Evolutionary conservation across 2,888 invertebrate genomes (phyloP).

Genomic region (Acrocyrtus sp.): DNA sequence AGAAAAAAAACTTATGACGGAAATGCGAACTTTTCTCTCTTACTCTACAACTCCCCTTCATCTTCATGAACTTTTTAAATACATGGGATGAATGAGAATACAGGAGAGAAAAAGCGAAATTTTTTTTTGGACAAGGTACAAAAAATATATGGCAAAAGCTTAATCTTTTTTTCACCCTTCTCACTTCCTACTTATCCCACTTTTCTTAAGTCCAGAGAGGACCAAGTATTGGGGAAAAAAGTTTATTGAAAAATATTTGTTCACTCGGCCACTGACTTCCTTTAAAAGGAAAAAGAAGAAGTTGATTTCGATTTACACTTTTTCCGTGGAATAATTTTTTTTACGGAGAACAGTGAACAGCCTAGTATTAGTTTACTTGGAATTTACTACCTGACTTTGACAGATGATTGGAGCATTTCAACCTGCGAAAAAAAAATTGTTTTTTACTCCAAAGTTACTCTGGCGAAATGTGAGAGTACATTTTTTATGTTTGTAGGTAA

Average conservation of each 20-base stretch:
- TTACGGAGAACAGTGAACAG: too few relatives aligned
- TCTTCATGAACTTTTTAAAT: constrained; percentile 14
- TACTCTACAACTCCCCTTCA: constrained; percentile 11
- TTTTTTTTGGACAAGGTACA: background rate
- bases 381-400: constrained; percentile 33
- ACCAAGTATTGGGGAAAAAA: background rate
- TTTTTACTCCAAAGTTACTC: too few relatives aligned
- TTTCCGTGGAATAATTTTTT: background rate
- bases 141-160: background rate
- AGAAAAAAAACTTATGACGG: background rate
- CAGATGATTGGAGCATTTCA: constrained; percentile 24
- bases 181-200: too few relatives aligned
- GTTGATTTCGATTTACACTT: constrained; percentile 16
- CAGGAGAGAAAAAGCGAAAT: too few relatives aligned
- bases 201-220: background rate
- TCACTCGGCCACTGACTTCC: constrained; percentile 1
- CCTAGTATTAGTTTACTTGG: too few relatives aligned
- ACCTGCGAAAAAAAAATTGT: too few relatives aligned
- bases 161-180: too few relatives aligned
- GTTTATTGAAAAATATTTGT: constrained; percentile 10
- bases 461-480: too few relatives aligned
- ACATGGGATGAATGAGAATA: constrained; percentile 12
- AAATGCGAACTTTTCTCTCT: constrained; percentile 1
- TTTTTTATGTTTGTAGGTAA: too few relatives aligned
- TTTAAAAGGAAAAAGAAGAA: background rate